Conservation (phyloP, 2,113 vertebrate genomes). For the Orycteropus afer region DNA sequence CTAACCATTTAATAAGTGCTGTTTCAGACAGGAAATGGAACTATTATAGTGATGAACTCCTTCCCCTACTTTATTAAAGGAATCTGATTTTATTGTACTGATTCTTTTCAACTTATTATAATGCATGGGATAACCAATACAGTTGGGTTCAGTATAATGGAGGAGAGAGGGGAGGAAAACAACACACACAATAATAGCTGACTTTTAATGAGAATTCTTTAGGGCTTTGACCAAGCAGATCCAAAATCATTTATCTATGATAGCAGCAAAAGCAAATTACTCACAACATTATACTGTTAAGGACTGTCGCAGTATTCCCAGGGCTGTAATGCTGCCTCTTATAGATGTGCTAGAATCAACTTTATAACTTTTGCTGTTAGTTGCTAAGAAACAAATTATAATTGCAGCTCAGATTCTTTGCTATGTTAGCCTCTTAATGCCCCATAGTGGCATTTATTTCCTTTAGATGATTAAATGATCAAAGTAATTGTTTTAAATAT, state of each 20-base stretch:
- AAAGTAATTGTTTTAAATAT: constrained; percentile 76
- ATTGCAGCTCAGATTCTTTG: constrained; percentile 77
- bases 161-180: constrained; percentile 30
- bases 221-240: constrained; percentile 79
- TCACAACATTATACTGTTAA: constrained; percentile 65
- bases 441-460: constrained; percentile 70
- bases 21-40: constrained; percentile 50
- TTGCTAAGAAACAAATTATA: constrained; percentile 87
- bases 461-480: constrained; percentile 73
- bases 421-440: constrained; percentile 64
- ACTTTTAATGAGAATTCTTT: constrained; percentile 76
- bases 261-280: constrained; percentile 73
- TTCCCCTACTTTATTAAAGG: constrained; percentile 63
- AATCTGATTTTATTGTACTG: constrained; percentile 61
- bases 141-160: background rate
- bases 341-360: constrained; percentile 72
- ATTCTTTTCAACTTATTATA: constrained; percentile 42
- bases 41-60: constrained; percentile 24
- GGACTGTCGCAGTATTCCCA: constrained; percentile 68
- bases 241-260: constrained; percentile 76
- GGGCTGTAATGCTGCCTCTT: constrained; percentile 60
- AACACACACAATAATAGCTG: constrained; percentile 40
- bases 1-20: constrained; percentile 37
- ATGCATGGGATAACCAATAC: constrained; percentile 33
- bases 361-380: constrained; percentile 82